These are phyloP conservation scores for Macrophya annulata DNA, from an alignment of 2,888 invertebrate genomes.

Conservation along the genomic window DNA sequence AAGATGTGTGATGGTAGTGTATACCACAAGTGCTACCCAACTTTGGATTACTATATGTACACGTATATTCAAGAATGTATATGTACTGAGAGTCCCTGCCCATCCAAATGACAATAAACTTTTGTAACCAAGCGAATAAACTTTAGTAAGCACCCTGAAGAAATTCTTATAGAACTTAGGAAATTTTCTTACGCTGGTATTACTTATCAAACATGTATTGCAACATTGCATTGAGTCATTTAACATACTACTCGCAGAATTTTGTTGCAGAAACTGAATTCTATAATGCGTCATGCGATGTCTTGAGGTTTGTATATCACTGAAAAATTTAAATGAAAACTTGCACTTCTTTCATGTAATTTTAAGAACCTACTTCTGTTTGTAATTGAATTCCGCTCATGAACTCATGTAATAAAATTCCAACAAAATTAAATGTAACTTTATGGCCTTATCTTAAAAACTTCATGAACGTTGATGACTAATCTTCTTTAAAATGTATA, in stretches of 20 bases:
- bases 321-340: neutral
- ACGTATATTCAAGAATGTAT: constrained; percentile 70
- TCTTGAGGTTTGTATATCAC: neutral
- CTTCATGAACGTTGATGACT: neutral
- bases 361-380: neutral
- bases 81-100: constrained; percentile 43
- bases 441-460: neutral
- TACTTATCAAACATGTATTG: constrained; percentile 19
- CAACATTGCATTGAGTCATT: constrained; percentile 20
- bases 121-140: constrained; percentile 23
- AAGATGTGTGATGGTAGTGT: constrained; percentile 72
- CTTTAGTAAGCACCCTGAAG: constrained; percentile 40
- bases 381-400: neutral
- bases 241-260: neutral
- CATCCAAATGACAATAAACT: constrained; percentile 29
- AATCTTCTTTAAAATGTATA: constrained; percentile 12
- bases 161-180: constrained; percentile 43
- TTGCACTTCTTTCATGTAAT: neutral
- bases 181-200: constrained; percentile 28
- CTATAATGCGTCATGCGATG: constrained; percentile 17
- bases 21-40: constrained; percentile 74
- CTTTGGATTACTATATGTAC: constrained; percentile 76
- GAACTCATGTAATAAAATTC: neutral
- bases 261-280: neutral
- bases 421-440: neutral